Conservation (phyloP, 1,140 invertebrate species). For the Drosophila jambulina region DNA sequence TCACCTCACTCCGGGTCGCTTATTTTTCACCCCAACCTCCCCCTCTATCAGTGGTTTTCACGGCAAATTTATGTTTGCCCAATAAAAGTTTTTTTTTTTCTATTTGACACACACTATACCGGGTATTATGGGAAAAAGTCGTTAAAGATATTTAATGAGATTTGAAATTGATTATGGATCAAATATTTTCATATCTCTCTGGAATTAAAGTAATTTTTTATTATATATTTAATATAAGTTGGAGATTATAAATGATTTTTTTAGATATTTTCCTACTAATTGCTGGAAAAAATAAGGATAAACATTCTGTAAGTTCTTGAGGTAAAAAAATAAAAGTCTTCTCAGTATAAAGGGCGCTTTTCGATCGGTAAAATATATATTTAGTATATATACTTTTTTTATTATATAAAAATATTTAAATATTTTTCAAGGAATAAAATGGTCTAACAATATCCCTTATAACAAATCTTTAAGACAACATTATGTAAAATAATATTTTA, state of each 20-base stretch:
- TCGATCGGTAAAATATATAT: no score
- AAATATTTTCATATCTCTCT: background rate
- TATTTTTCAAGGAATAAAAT: no score
- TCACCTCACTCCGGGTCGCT: constrained; percentile 3
- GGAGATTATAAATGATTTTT: no score
- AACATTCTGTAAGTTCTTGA: no score
- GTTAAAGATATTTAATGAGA: background rate
- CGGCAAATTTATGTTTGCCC: constrained; percentile 57
- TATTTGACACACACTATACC: background rate
- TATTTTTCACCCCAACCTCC: constrained; percentile 4
- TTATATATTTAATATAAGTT: background rate
- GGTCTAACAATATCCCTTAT: no score
- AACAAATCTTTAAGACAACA: no score
- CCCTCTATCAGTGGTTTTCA: constrained; percentile 28
- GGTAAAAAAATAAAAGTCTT: no score
- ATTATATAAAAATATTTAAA: no score
- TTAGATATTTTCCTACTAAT: background rate
- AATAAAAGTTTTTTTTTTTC: constrained; percentile 26
- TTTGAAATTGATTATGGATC: background rate
- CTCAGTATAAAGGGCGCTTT: no score
- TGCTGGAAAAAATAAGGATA: no score
- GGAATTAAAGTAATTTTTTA: background rate
- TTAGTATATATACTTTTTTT: no score
- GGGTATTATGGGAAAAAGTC: background rate
- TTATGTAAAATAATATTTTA: background rate